A percentile compares a stretch with the other conserved stretches of the same genome.
These are phyloP conservation scores for Zaprionus gabonicus DNA, from an alignment of 1,140 invertebrate species.

Conservation along the genomic window DNA sequence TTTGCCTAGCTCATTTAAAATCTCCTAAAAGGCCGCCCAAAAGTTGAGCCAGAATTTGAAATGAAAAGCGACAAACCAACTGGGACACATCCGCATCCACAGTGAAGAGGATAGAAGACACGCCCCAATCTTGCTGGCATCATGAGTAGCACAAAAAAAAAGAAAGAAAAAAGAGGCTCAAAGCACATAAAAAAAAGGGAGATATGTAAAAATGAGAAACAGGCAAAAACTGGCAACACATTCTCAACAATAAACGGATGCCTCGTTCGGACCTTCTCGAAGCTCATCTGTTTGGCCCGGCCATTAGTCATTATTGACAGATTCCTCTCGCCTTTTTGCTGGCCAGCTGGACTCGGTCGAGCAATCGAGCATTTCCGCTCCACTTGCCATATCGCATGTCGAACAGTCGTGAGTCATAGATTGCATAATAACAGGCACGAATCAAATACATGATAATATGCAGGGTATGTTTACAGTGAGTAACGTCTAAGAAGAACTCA, in stretches of 20 bases:
- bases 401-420: not conserved
- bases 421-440: not conserved
- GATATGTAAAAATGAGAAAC: constrained; percentile 5
- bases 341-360: constrained; percentile 18
- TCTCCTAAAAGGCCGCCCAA: constrained; percentile 28
- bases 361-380: not conserved
- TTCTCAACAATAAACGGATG: constrained; percentile 36
- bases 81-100: constrained; percentile 20
- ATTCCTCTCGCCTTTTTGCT: constrained; percentile 74
- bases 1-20: constrained; percentile 45
- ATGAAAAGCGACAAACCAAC: constrained; percentile 58
- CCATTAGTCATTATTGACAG: constrained; percentile 83
- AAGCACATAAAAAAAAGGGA: constrained; percentile 15
- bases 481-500: too few relatives aligned
- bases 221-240: constrained; percentile 51
- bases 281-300: constrained; percentile 35
- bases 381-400: not conserved
- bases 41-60: constrained; percentile 50
- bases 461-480: too few relatives aligned
- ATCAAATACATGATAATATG: too few relatives aligned
- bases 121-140: constrained; percentile 62
- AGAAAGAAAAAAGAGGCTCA: not conserved
- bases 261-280: constrained; percentile 14
- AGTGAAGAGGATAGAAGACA: constrained; percentile 21
- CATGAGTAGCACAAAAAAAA: constrained; percentile 41